phyloP scores from a whole-genome alignment of 2,113 vertebrate genomes.

The Prinia subflava region DNA sequence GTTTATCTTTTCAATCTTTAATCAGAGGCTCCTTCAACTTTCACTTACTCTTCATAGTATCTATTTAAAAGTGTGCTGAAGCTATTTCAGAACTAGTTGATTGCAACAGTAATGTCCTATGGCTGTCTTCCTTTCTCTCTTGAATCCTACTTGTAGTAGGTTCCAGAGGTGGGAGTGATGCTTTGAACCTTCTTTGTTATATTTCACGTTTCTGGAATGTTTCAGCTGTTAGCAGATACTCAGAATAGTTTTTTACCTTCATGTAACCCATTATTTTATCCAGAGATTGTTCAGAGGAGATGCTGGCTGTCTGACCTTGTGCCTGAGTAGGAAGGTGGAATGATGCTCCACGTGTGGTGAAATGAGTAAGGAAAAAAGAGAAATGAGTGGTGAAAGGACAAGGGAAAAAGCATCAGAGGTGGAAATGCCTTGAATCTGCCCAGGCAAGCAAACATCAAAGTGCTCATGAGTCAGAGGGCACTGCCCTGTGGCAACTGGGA shows the following conservation, averaged over 20 bases:
- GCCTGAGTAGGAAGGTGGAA: background rate
- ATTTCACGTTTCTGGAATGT: background rate
- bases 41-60: background rate
- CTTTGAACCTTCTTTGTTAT: background rate
- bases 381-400: background rate
- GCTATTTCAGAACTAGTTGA: background rate
- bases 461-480: background rate
- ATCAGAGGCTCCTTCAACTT: background rate
- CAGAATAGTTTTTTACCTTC: background rate
- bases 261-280: background rate
- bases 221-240: background rate
- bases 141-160: background rate
- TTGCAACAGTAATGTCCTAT: background rate
- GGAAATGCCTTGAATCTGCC: background rate
- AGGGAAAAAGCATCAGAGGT: background rate
- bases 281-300: background rate
- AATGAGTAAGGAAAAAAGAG: background rate
- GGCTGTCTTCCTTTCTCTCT: background rate
- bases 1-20: background rate
- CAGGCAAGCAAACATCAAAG: background rate
- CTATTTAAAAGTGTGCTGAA: background rate
- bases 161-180: background rate
- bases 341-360: fast-evolving
- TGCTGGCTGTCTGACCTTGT: background rate
- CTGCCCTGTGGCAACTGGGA: background rate